Conservation (phyloP, 2,797 vertebrate genomes). For the Gila robusta region DNA sequence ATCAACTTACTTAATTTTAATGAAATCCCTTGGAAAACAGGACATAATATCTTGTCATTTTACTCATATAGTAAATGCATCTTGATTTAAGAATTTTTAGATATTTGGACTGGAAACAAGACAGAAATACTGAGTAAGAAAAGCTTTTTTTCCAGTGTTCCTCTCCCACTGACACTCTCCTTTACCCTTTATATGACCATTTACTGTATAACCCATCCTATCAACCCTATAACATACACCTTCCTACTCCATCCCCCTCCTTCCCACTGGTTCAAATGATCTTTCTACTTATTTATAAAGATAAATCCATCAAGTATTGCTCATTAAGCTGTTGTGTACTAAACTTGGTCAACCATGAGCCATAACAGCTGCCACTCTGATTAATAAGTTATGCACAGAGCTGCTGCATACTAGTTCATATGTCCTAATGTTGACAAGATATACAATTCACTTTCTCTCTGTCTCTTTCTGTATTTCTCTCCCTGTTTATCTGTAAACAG, state of each 20-base stretch:
- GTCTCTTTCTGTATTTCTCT: conserved; percentile 16
- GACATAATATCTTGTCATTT: too few species aligned
- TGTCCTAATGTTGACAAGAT: not conserved
- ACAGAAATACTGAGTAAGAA: too few species aligned
- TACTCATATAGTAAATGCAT: too few species aligned
- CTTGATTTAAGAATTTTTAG: too few species aligned
- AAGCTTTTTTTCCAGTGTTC: too few species aligned
- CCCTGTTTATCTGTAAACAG: conserved; percentile 68
- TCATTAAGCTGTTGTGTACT: not conserved
- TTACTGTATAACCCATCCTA: not conserved
- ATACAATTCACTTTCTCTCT: conserved; percentile 7
- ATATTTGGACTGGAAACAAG: too few species aligned
- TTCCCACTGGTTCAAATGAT: not conserved
- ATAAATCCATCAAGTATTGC: not conserved
- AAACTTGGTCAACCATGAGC: not conserved
- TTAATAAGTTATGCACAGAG: not conserved
- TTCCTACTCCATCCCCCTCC: not conserved
- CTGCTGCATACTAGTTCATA: not conserved
- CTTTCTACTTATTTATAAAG: not conserved
- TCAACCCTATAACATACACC: not conserved
- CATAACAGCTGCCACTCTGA: conserved; percentile 1
- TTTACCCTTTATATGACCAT: not conserved
- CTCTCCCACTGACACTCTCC: not conserved
- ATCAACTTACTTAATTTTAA: too few species aligned
- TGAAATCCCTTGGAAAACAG: too few species aligned